Base-by-base conservation (phyloP, 2,888 invertebrate species). In the Chesias legatella region DNA sequence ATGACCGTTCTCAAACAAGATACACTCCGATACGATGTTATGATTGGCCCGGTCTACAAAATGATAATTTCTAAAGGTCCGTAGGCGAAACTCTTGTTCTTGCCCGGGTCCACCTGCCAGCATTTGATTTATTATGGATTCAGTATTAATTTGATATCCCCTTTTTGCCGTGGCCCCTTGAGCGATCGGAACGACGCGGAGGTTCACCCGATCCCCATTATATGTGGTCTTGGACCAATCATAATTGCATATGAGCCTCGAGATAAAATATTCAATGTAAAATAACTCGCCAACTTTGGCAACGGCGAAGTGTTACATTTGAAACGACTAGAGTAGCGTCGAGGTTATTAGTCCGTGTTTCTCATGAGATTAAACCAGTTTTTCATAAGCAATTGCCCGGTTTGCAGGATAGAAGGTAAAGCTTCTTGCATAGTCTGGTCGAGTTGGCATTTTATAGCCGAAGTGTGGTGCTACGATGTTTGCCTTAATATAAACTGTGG, bases 61-160 rank as follows among this genome's bases (percentile, higher is more conserved):
- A 73, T 74, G 82, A 84, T 86, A 79, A 85, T 85, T 82, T 82
- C 78, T 73, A 73, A 82, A 81, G 23, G 77, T 76, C 86, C 86
- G 73, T 74, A 84, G 88, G 88, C 86, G 56, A 82, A 77, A 79
- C 68, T 76, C 73, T 74, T 71, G 69, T 71, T 76, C 75, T 73
- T 70, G 74, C 77, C 73, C 67, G 61, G 70, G 73, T 83, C 82
- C 88, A 86, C 88, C 88, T 88, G 88, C 86, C 82, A 68, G 53
- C 60, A 63, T 79, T 80, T 86, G 88, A 88, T 88, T 88, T 88
- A 88, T 88, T 85, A 86, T 84, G 85, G 79, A 88, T 86, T 86
- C 86, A 84, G 78, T 82, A 88, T 85, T 88, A 88, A 88, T 88
- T 86, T 86, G 86, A 86, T 88, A 86, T 86, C 79, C 88, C n/a